Conservation (phyloP, 1,140 invertebrate species). For the Brachionus koreanus region DNA sequence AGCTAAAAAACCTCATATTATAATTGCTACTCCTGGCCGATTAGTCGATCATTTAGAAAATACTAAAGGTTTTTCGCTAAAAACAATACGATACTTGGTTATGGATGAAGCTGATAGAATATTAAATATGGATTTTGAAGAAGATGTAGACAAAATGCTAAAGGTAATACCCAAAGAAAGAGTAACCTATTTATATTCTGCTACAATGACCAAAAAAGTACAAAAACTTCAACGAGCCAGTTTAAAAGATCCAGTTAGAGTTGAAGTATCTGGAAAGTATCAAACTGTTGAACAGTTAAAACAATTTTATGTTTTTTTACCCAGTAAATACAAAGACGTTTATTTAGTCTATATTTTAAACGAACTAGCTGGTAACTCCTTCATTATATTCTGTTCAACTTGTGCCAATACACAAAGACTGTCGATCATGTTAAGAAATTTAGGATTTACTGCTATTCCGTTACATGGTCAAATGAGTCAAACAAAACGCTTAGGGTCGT, state of each 20-base stretch:
- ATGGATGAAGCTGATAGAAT: constrained; percentile 96
- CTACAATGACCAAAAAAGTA: constrained; percentile 93
- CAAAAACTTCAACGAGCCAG: constrained; percentile 90
- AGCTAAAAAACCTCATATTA: constrained; percentile 89
- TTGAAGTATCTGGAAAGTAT: constrained; percentile 93
- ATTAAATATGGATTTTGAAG: constrained; percentile 91
- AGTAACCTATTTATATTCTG: constrained; percentile 84
- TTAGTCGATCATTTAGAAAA: constrained; percentile 85
- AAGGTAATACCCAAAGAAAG: constrained; percentile 82
- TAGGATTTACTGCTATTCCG: constrained; percentile 81
- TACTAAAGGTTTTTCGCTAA: constrained; percentile 86
- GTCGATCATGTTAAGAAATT: constrained; percentile 80
- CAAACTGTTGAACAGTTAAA: constrained; percentile 93
- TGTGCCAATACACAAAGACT: constrained; percentile 84
- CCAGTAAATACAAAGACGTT: constrained; percentile 93
- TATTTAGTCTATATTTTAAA: constrained; percentile 93
- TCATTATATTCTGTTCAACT: constrained; percentile 93
- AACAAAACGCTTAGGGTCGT: constrained; percentile 78
- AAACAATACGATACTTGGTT: constrained; percentile 78
- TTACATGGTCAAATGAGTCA: constrained; percentile 92
- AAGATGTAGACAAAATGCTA: constrained; percentile 90
- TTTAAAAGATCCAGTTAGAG: constrained; percentile 79
- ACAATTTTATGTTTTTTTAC: constrained; percentile 93
- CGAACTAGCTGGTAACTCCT: constrained; percentile 88
- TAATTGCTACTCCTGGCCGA: constrained; percentile 83